Evolutionary conservation across 2,888 invertebrate genomes (phyloP), one percentile per base, ranked within the genome.

Genomic region (Dryocosmus kuriphilus): DNA sequence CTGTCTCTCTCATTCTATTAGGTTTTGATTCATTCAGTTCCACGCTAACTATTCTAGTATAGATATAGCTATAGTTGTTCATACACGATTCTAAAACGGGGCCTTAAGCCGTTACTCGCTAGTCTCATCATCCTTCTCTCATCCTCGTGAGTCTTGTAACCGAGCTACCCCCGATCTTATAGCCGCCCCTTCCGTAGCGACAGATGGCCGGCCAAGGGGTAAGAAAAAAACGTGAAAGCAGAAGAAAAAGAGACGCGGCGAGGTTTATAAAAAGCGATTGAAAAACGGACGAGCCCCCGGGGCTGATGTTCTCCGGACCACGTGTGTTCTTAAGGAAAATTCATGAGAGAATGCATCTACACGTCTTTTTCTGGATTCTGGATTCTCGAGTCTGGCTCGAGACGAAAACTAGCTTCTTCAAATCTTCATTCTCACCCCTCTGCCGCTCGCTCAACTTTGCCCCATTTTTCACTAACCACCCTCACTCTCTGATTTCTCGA

Each of bases 171-270:
- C 73, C 90, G 91, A 91, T 92, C 92, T 92, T 92, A 89, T 89
- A 82, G 86, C 87, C 92, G 92, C 91, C 92, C 92, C 91, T 92
- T 92, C 92, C 92, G 92, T 87, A 90, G 89, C 89, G 92, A 93
- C 93, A 93, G 93, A 92, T 93, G 93, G 93, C 93, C 92, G 87
- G 89, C 91, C 88, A 91, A 91, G 91, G 91, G 91, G 91, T 91
- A 91, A 91, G 90, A 88, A 88, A 89, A 90, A 89, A 89, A 86
- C 86, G 85, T 86, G 84, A 85, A 86, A 87, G 89, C 86, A 84
- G 85, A 85, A 86, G 84, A 84, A 85, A 84, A 85, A 84, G 81
- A 82, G 82, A 82, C 80, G 77, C 79, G 77, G 85, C 80, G 83
- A 86, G 88, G 86, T 86, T 89, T 87, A 88, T 90, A 91, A 91